Percentiles rank a stretch among this genome's conserved stretches.
Evolutionary conservation across 2,888 invertebrate species (phyloP).

Genomic region (Apotomis turbidana): DNA sequence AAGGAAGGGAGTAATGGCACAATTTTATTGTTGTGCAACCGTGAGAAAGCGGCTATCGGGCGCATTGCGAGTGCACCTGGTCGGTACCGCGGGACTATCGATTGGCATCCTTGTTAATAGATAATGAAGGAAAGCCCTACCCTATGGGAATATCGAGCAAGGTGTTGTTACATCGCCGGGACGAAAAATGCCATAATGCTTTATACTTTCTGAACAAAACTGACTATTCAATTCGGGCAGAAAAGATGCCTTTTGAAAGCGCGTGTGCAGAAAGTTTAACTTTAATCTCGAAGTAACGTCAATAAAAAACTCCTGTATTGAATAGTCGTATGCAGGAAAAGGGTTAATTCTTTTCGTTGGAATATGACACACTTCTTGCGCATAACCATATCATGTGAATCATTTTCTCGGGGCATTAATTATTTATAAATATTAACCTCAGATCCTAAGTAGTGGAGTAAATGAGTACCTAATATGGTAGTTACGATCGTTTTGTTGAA

Average conservation of each 20-base stretch:
- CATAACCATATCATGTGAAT: too few species aligned
- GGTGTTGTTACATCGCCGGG: not conserved
- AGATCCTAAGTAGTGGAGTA: too few species aligned
- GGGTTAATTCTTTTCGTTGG: slow-evolving; percentile 6
- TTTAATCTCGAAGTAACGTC: slow-evolving; percentile 16
- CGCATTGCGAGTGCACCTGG: slow-evolving; percentile 51
- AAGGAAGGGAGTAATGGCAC: slow-evolving; percentile 28
- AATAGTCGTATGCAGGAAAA: slow-evolving; percentile 12
- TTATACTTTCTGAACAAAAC: not conserved
- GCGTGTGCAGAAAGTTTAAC: not conserved
- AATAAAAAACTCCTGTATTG: not conserved
- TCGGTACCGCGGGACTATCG: slow-evolving; percentile 50
- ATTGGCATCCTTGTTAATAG: slow-evolving; percentile 54
- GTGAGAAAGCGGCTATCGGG: slow-evolving; percentile 52
- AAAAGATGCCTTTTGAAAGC: not conserved
- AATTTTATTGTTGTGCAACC: slow-evolving; percentile 49
- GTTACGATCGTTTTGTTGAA: too few species aligned
- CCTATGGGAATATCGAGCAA: slow-evolving; percentile 13
- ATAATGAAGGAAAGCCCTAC: slow-evolving; percentile 51
- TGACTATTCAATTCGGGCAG: not conserved
- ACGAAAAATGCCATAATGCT: not conserved
- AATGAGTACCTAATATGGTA: too few species aligned
- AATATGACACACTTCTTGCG: not conserved
- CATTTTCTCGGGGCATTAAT: too few species aligned
- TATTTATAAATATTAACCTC: too few species aligned